Evolutionary conservation across 1,140 invertebrate genomes (phyloP), one percentile per base, ranked within the genome.

Genomic region (Anagrus nilaparvatae): DNA sequence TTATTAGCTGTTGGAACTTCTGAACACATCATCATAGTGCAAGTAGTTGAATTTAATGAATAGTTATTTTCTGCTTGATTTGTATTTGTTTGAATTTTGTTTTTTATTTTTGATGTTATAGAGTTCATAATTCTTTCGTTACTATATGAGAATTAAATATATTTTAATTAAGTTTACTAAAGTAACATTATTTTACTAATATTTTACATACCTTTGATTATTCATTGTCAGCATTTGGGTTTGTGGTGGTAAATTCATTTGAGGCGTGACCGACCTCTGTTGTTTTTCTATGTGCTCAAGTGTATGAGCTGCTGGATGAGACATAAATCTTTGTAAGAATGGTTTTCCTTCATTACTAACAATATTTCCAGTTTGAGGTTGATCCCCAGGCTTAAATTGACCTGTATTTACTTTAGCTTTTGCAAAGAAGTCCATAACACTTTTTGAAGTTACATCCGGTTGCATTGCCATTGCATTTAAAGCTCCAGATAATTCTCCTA

Each of bases 231-330:
- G 31, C 10, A 49, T 23, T 16, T 39, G 30, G 7, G 50, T 37
- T 0, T 57, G 43, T 5, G 43, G 3, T 10, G 52, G 46, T n/a
- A 46, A 36, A 20, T 50, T 53, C 16, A 65, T 63, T 36, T 75
- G 78, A 12, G 76, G 82, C 9, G 78, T 84, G 39, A 75, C 74
- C 25, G 79, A 80, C 34, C 82, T 71, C 52, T 89, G 86, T 50
- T 87, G 84, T 47, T 87, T 86, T 53, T 92, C 88, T 53, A 92
- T 86, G 59, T 91, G 84, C 54, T 90, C 87, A 8, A 92, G 77
- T 34, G 77, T 81, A 55, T 87, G 82, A 13, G 70, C 71, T 18
- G 82, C 80, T 4, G 82, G 81, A 58, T 85, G 81, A 21, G 81
- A 84, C 78, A 86, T 84, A 21, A 88, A 65, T 41, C 78, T 72